Evolutionary conservation across 2,113 vertebrate genomes (phyloP).

Genomic region (Falcunculus frontatus): DNA sequence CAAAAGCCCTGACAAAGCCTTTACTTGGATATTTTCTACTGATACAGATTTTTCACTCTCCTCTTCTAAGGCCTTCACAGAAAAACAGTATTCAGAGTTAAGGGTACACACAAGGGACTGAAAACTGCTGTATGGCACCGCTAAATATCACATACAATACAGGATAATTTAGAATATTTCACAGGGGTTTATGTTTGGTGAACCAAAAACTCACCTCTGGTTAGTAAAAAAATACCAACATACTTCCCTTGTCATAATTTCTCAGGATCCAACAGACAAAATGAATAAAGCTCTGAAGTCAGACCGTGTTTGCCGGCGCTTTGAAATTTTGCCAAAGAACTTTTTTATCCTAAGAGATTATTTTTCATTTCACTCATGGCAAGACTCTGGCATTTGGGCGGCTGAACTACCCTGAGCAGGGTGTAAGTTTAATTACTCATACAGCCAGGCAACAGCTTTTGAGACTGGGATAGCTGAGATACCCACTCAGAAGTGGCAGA

Average conservation of each 20-base stretch:
- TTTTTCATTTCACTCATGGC: background rate
- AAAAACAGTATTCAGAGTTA: background rate
- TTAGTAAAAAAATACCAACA: background rate
- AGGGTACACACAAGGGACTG: background rate
- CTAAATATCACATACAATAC: background rate
- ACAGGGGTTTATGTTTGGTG: background rate
- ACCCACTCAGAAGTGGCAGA: background rate
- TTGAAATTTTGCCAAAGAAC: background rate
- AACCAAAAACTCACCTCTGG: background rate
- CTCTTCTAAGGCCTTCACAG: background rate
- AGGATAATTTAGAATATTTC: background rate
- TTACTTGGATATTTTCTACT: background rate
- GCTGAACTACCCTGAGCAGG: background rate
- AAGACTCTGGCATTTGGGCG: background rate
- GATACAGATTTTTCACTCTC: background rate
- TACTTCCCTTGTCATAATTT: too few species aligned
- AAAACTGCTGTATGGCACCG: background rate
- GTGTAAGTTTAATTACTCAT: background rate
- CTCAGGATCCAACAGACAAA: background rate
- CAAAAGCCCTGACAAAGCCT: background rate
- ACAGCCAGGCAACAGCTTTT: background rate
- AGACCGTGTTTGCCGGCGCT: fast-evolving
- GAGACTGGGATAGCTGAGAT: too few species aligned
- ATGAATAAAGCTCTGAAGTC: background rate
- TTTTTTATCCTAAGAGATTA: background rate